Conservation (phyloP, 2,113 vertebrate species). For the Columba livia region DNA sequence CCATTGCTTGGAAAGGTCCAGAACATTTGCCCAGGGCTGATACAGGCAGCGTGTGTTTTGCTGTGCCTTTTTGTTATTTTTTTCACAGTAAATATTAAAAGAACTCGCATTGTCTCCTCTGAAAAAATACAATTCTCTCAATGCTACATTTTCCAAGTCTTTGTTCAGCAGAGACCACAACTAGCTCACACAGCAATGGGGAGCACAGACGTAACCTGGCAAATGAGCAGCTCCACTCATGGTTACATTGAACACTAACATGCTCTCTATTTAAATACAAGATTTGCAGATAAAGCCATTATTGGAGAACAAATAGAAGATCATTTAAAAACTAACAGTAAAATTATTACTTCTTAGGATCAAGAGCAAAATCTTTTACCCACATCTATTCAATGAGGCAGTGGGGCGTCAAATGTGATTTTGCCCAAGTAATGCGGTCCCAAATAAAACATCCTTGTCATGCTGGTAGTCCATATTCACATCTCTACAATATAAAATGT, state of each 20-base stretch:
- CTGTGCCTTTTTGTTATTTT: background rate
- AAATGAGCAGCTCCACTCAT: background rate
- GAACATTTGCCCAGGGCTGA: background rate
- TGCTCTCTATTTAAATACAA: background rate
- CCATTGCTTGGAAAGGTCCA: background rate
- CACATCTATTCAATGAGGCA: background rate
- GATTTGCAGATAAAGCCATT: background rate
- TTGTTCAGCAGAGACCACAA: background rate
- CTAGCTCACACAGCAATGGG: background rate
- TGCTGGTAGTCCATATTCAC: background rate
- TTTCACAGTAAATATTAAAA: background rate
- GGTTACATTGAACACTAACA: background rate
- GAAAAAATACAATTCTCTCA: background rate
- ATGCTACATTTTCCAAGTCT: background rate
- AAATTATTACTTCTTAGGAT: background rate
- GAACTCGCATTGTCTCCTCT: background rate
- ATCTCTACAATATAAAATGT: background rate
- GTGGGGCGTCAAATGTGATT: background rate
- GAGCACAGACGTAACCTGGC: background rate
- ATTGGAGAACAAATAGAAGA: background rate
- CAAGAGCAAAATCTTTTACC: background rate
- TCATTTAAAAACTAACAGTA: background rate
- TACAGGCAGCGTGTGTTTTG: background rate
- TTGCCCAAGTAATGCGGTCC: background rate
- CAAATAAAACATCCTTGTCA: background rate